phyloP scores from a whole-genome alignment of 2,797 vertebrate species.

The Xenentodon cancila region DNA sequence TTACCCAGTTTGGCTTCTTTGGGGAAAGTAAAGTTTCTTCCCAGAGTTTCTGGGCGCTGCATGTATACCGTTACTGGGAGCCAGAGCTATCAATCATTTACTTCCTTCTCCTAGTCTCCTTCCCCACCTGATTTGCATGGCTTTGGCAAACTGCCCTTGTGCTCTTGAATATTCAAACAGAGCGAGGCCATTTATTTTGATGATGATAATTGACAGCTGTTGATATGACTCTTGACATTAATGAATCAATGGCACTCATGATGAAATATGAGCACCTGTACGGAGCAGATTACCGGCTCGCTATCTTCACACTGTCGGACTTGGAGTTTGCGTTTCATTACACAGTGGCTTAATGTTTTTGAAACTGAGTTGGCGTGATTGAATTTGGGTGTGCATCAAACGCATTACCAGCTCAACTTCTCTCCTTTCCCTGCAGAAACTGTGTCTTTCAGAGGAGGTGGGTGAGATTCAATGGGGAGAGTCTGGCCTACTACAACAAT shows the following conservation, averaged over 20 bases:
- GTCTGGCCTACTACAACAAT: conserved; percentile 92
- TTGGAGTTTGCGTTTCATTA: neutral
- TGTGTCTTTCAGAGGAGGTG: conserved; percentile 93
- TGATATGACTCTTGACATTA: conserved; percentile 66
- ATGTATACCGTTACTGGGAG: conserved; percentile 10
- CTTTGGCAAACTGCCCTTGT: conserved; percentile 58
- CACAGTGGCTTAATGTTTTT: neutral
- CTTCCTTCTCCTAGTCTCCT: conserved; percentile 39
- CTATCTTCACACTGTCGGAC: neutral
- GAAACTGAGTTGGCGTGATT: neutral
- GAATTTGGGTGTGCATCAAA: no score
- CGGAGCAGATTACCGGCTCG: conserved; percentile 8
- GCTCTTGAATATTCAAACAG: conserved; percentile 64
- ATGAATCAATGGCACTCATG: conserved; percentile 59
- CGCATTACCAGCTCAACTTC: neutral
- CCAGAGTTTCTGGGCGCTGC: neutral
- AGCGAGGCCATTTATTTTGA: conserved; percentile 69
- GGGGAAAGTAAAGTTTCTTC: conserved; percentile 5
- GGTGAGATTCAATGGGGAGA: conserved; percentile 93
- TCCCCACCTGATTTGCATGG: conserved; percentile 45
- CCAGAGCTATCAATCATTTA: conserved; percentile 51
- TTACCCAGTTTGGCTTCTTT: conserved; percentile 20
- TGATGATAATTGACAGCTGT: conserved; percentile 73
- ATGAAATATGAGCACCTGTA: conserved; percentile 61
- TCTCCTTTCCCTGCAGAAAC: conserved; percentile 80